Evolutionary conservation across 2,888 invertebrate genomes (phyloP).

Genomic region (Temnothorax ravouxi): DNA sequence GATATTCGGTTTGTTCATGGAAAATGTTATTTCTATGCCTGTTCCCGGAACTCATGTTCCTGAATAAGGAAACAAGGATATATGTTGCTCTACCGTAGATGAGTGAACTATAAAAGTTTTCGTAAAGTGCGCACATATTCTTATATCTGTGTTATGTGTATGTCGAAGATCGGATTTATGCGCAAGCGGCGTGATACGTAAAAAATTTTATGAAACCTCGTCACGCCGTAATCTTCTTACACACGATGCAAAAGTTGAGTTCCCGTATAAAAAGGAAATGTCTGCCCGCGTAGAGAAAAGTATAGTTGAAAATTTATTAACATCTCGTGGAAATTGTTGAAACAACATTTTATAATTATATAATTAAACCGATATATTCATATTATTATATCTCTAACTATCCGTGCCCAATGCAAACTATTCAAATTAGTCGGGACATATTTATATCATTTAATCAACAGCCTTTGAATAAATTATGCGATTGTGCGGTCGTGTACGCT

Average conservation of each 20-base stretch:
- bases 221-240: slow-evolving; percentile 55
- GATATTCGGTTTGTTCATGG: not conserved
- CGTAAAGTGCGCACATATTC: slow-evolving; percentile 21
- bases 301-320: not conserved
- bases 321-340: not conserved
- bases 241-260: slow-evolving; percentile 26
- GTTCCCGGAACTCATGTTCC: not conserved
- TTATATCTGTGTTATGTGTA: slow-evolving; percentile 18
- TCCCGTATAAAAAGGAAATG: not conserved
- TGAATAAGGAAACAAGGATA: not conserved
- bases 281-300: not conserved
- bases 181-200: slow-evolving; percentile 49
- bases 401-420: slow-evolving; percentile 14
- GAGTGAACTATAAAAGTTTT: slow-evolving; percentile 48
- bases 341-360: slow-evolving; percentile 5
- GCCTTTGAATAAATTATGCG: slow-evolving; percentile 38
- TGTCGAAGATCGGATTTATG: slow-evolving; percentile 52
- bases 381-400: slow-evolving; percentile 28
- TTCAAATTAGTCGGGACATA: slow-evolving; percentile 32
- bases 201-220: slow-evolving; percentile 62
- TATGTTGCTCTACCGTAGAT: slow-evolving; percentile 29
- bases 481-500: slow-evolving; percentile 26
- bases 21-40: not conserved
- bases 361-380: slow-evolving; percentile 21
- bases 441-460: slow-evolving; percentile 47